Evolutionary conservation across 2,113 vertebrate genomes (phyloP), one percentile per base, ranked within the genome.

Genomic region (Lanius collurio): DNA sequence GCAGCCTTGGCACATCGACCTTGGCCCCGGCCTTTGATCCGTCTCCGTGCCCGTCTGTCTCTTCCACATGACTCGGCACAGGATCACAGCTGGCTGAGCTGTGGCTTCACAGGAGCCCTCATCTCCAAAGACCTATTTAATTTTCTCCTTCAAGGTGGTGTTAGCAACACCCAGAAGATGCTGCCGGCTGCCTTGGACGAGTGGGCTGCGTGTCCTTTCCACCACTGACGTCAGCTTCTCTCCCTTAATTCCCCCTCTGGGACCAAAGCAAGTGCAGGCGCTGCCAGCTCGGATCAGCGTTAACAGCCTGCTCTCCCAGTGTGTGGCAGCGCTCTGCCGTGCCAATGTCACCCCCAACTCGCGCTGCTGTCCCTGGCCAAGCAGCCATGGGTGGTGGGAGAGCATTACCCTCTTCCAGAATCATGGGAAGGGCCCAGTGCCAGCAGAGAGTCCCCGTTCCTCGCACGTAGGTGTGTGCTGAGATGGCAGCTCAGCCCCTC

Each of bases 211-310:
- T 85, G 95, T 92, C 96, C 96, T 94, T 94, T 93, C 95, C 90
- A 82, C 64, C 63, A 30, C 84, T 97, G 96, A 94, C 94, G 94
- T 95, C 96, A 97, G 95, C 88, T 73, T 90, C 89, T 91, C 91
- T 95, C 84, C 95, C 88, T 95, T 93, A 91, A 93, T 95, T 90
- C 93, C 87, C 96, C 95, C 94, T 91, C 71, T 86, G 96, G 93
- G 97, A 93, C 91, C 50, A 2, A 81, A 31, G 89, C 71, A 4
- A 90, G 94, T 56, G 87, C 93, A 76, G 95, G 93, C 89, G 55
- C 87, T 96, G 97, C 96, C 97, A 90, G 89, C 95, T 96, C 89
- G 7, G 33, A 96, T 97, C 97, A 97, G 94, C 53, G 86, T 97
- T 96, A 81, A 17, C 95, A 64, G 91, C 65, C 89, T 57, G 94